A percentile compares a stretch with the other conserved stretches of the same genome.
phyloP scores from a whole-genome alignment of 2,888 invertebrate species.

The Chrysopilus asiliformis region DNA sequence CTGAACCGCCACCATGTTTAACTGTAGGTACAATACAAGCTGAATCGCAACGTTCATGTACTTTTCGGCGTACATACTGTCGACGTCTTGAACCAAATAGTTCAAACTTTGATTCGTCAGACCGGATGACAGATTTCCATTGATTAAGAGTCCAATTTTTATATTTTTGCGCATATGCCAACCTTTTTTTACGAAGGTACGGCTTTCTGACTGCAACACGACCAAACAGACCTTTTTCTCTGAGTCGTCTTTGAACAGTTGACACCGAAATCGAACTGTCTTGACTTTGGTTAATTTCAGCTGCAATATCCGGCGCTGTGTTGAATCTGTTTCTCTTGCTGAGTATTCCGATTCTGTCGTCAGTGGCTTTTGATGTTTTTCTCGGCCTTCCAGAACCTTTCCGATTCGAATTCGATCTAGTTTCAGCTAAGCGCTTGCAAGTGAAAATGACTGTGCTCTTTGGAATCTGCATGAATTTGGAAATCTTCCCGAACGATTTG shows the following conservation, averaged over 20 bases:
- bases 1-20: conserved; percentile 13
- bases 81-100: conserved; percentile 13
- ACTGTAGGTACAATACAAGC: conserved; percentile 11
- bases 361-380: too few species aligned
- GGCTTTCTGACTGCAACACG: conserved; percentile 7
- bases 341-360: too few species aligned
- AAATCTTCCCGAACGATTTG: too few species aligned
- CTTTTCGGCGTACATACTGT: conserved; percentile 14
- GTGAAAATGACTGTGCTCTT: too few species aligned
- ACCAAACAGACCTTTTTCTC: conserved; percentile 1
- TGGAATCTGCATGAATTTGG: too few species aligned
- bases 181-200: conserved; percentile 6
- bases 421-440: too few species aligned
- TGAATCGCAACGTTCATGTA: conserved; percentile 1
- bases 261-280: too few species aligned
- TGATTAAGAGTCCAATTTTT: conserved; percentile 9
- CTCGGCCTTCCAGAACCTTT: too few species aligned
- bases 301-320: too few species aligned
- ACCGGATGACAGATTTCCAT: conserved; percentile 8
- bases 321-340: too few species aligned
- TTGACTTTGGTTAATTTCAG: too few species aligned
- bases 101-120: conserved; percentile 12
- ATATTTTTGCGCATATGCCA: conserved; percentile 6
- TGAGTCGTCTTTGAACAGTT: conserved; percentile 2
- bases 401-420: too few species aligned